Percentiles rank a stretch among this genome's conserved stretches.
Conservation (phyloP, 2,113 vertebrate species). For the Mustela lutreola region DNA sequence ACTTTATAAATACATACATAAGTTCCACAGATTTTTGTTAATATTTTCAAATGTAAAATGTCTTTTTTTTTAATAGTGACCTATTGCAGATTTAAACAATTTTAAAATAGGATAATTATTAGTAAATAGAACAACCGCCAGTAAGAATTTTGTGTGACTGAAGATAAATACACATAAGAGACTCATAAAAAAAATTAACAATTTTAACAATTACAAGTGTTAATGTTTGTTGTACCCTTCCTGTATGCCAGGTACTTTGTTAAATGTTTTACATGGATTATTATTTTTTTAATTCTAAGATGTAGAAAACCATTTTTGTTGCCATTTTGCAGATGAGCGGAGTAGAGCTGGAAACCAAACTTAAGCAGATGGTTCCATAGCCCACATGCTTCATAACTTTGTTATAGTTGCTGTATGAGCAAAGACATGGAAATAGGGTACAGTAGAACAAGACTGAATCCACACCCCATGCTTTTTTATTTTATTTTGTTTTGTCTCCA, state of each 20-base stretch:
- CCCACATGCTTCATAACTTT: background rate
- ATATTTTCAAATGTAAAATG: conserved; percentile 22
- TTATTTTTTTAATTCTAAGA: background rate
- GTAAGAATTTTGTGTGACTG: background rate
- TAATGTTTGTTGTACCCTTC: background rate
- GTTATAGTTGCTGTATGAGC: background rate
- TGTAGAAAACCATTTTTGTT: background rate
- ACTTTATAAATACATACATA: background rate
- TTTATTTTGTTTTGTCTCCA: background rate
- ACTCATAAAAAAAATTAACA: background rate
- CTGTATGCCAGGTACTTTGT: background rate
- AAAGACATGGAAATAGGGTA: background rate
- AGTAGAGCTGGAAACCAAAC: background rate
- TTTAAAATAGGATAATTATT: background rate
- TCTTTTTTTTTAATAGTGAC: background rate
- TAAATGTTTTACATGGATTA: conserved; percentile 9
- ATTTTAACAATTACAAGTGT: background rate
- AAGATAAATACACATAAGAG: background rate
- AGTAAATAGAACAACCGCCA: background rate
- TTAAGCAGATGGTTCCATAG: background rate
- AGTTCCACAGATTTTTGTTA: background rate
- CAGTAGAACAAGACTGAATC: background rate
- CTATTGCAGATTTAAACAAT: background rate
- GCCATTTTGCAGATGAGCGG: background rate
- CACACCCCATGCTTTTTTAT: background rate